Evolutionary conservation across 2,888 invertebrate genomes (phyloP).

Genomic region (Isotomurus palustris): DNA sequence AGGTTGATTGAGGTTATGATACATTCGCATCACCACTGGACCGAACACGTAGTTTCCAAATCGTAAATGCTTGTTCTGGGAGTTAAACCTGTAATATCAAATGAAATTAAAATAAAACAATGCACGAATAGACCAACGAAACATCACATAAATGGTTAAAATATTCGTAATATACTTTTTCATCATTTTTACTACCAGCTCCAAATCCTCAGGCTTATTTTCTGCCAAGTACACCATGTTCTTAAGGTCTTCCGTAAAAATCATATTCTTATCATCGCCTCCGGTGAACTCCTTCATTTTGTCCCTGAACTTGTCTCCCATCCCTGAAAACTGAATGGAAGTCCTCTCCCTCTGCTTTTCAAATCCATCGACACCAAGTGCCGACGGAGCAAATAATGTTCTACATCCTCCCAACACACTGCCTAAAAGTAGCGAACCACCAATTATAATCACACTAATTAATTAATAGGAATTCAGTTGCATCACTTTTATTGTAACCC

Average conservation of each 20-base stretch:
- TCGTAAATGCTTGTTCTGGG: conserved; percentile 64
- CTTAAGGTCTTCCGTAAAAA: conserved; percentile 81
- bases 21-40: conserved; percentile 75
- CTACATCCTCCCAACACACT: conserved; percentile 45
- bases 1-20: conserved; percentile 64
- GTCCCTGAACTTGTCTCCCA: conserved; percentile 61
- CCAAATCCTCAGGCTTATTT: conserved; percentile 58
- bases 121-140: neutral
- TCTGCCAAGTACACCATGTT: conserved; percentile 70
- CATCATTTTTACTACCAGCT: conserved; percentile 64
- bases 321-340: conserved; percentile 59
- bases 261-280: conserved; percentile 58
- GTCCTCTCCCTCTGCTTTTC: conserved; percentile 55
- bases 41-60: conserved; percentile 80
- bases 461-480: too few species aligned
- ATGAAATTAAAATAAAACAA: conserved; percentile 8
- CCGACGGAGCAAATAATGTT: conserved; percentile 56
- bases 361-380: conserved; percentile 63
- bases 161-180: conserved; percentile 55
- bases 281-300: conserved; percentile 66
- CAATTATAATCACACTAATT: neutral
- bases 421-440: conserved; percentile 12
- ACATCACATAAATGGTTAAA: neutral
- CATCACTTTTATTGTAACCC: too few species aligned
- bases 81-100: conserved; percentile 64